These are phyloP conservation scores for Sylvia atricapilla DNA, from an alignment of 2,113 vertebrate genomes.

Conservation along the genomic window DNA sequence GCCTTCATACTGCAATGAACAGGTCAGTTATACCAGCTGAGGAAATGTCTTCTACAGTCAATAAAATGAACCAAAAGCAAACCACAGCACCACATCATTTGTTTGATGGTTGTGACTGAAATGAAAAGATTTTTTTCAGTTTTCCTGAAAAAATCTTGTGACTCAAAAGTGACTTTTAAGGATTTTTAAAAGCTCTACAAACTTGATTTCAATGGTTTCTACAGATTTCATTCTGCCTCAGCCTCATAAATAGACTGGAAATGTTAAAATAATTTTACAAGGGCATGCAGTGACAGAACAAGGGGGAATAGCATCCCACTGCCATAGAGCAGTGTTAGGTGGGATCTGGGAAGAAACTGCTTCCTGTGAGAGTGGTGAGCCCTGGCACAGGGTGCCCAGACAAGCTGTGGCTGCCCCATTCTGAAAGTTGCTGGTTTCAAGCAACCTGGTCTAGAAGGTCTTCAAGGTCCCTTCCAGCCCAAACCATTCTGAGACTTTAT, in stretches of 20 bases:
- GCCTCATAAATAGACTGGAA: background rate
- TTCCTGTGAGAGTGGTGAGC: background rate
- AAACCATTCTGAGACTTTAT: background rate
- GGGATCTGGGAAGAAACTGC: background rate
- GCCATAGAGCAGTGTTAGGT: background rate
- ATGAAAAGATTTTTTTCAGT: background rate
- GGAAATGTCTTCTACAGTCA: background rate
- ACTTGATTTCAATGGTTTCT: background rate
- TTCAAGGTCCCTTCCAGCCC: background rate
- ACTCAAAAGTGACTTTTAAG: background rate
- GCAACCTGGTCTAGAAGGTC: background rate
- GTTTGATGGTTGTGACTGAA: background rate
- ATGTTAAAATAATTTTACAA: background rate
- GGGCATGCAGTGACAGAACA: background rate
- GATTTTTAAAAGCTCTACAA: background rate
- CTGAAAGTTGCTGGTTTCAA: background rate
- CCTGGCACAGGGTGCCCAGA: background rate
- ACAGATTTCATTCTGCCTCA: background rate
- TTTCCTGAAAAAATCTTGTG: background rate
- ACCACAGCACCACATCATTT: background rate
- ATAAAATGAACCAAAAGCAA: background rate
- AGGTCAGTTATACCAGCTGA: background rate
- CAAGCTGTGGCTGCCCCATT: background rate
- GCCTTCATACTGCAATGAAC: background rate
- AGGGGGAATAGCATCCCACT: background rate